phyloP scores from a whole-genome alignment of 2,888 invertebrate genomes.

The Gastrophysa polygoni region DNA sequence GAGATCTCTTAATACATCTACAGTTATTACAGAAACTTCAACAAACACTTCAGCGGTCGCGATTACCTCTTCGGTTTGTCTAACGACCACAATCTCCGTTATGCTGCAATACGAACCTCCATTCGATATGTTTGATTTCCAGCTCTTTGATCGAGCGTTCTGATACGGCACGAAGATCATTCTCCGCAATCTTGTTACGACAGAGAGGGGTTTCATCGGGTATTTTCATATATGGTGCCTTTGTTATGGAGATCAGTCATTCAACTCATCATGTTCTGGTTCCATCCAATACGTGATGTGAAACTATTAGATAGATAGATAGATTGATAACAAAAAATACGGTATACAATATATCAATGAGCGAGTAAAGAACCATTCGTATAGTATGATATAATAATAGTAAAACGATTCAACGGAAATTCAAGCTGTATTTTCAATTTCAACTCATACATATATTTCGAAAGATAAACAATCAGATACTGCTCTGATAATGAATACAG shows the following conservation, averaged over 20 bases:
- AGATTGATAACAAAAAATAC: too few species aligned
- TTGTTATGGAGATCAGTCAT: not conserved
- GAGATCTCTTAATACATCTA: constrained; percentile 45
- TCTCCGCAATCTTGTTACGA: not conserved
- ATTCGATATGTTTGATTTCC: constrained; percentile 11
- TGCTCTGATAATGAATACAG: too few species aligned
- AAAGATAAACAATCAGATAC: too few species aligned
- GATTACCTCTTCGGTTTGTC: constrained; percentile 28
- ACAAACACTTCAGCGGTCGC: constrained; percentile 32
- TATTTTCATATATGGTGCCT: not conserved
- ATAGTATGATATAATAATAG: too few species aligned
- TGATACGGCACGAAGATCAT: not conserved
- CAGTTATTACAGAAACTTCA: constrained; percentile 41
- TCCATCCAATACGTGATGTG: too few species aligned
- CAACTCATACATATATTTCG: too few species aligned
- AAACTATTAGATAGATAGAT: too few species aligned
- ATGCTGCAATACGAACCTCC: constrained; percentile 17
- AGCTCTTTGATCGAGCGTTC: constrained; percentile 11
- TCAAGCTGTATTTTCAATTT: too few species aligned
- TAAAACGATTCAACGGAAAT: too few species aligned
- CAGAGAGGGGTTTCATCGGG: not conserved
- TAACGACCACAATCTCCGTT: constrained; percentile 20
- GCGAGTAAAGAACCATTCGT: too few species aligned
- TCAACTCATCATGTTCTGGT: not conserved
- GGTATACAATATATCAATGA: too few species aligned